phyloP scores from a whole-genome alignment of 2,888 invertebrate species.

The Mimumesa dahlbomi region DNA sequence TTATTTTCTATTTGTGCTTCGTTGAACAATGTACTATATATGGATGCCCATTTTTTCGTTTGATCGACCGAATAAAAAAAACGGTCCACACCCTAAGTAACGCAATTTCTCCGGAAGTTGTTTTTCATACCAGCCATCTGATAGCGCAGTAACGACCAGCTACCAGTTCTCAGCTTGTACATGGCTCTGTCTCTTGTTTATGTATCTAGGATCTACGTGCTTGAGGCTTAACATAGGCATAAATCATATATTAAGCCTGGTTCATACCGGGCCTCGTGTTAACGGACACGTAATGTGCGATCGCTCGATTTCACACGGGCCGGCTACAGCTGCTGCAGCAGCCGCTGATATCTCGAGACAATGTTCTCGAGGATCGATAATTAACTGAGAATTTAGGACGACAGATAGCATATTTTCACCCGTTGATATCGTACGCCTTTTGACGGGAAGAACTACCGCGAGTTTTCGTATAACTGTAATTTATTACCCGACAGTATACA shows the following conservation, averaged over 20 bases:
- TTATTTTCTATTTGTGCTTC: too few species aligned
- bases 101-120: constrained; percentile 58
- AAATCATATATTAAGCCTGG: constrained; percentile 69
- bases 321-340: constrained; percentile 52
- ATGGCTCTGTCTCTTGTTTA: constrained; percentile 16
- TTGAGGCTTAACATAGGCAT: constrained; percentile 56
- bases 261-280: constrained; percentile 48
- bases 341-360: constrained; percentile 60
- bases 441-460: neutral
- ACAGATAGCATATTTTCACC: constrained; percentile 21
- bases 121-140: too few species aligned
- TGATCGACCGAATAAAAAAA: neutral
- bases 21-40: too few species aligned
- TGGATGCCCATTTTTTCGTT: too few species aligned
- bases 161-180: constrained; percentile 13
- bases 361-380: constrained; percentile 50
- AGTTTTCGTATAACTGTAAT: neutral
- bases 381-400: constrained; percentile 33
- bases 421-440: neutral
- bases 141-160: constrained; percentile 10
- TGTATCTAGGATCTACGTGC: constrained; percentile 53
- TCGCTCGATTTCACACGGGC: constrained; percentile 53
- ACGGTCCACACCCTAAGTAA: constrained; percentile 22
- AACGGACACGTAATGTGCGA: constrained; percentile 64
- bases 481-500: too few species aligned